Percentiles rank a stretch among this genome's conserved stretches.
Conservation (phyloP, 37 sponge, comb jelly and placozoan genomes). For the Haliclona indistincta region DNA sequence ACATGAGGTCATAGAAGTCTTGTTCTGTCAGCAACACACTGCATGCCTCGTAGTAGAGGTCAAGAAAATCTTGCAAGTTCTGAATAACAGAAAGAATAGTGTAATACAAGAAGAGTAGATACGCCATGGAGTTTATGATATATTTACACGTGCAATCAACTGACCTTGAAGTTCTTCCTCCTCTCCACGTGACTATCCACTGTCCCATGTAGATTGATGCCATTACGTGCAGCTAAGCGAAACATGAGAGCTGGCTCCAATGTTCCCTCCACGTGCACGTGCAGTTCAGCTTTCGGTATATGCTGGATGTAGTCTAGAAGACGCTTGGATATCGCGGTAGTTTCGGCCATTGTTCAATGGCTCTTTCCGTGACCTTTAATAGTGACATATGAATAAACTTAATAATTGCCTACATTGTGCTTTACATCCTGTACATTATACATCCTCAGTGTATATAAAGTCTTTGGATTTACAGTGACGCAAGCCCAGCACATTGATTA, state of each 20-base stretch:
- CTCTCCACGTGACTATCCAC: constrained; percentile 43
- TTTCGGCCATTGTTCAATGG: too few relatives aligned
- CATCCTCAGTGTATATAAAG: too few relatives aligned
- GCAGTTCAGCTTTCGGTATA: constrained; percentile 78
- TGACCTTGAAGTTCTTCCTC: constrained; percentile 59
- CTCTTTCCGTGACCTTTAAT: too few relatives aligned
- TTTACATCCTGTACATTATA: too few relatives aligned
- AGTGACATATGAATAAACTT: too few relatives aligned
- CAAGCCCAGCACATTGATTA: too few relatives aligned
- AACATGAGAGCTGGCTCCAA: constrained; percentile 80
- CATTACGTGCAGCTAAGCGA: constrained; percentile 57
- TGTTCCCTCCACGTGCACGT: constrained; percentile 83
- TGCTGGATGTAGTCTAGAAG: constrained; percentile 35
- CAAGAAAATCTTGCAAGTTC: constrained; percentile 66
- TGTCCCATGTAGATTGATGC: constrained; percentile 50
- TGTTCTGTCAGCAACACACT: constrained; percentile 48
- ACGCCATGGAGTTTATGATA: neutral
- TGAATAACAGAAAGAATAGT: neutral
- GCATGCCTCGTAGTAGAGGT: constrained; percentile 73
- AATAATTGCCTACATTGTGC: too few relatives aligned
- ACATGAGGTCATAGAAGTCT: constrained; percentile 85
- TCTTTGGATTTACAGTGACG: too few relatives aligned
- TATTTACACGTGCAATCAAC: neutral
- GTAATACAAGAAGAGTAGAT: neutral
- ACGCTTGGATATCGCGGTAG: neutral